A percentile compares a stretch with the other conserved stretches of the same genome.
These are phyloP conservation scores for Pycnonotus jocosus DNA, from an alignment of 2,113 vertebrate genomes.

Conservation along the genomic window DNA sequence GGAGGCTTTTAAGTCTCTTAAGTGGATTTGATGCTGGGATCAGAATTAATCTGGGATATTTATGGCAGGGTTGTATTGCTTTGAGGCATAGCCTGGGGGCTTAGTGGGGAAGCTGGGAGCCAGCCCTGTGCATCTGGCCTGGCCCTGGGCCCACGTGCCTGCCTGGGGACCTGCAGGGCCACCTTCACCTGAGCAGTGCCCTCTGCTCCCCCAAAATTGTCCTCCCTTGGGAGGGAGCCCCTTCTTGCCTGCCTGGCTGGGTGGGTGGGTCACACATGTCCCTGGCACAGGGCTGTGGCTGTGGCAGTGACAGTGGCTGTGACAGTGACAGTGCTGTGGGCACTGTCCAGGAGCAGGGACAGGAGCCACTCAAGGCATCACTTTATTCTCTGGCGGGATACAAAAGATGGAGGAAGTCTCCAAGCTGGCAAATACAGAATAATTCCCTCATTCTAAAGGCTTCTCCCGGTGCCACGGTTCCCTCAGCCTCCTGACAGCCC, in stretches of 20 bases:
- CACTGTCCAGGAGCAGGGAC: not conserved
- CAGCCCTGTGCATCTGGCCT: not conserved
- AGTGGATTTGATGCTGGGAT: conserved; percentile 72
- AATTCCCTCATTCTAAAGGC: not conserved
- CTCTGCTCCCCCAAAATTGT: fast-evolving
- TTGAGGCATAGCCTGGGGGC: conserved; percentile 14
- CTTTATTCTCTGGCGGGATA: not conserved
- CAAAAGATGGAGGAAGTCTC: not conserved
- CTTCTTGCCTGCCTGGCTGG: fast-evolving
- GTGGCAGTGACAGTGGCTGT: no score
- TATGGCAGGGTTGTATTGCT: conserved; percentile 65
- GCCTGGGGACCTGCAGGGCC: not conserved
- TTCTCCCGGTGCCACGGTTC: fast-evolving
- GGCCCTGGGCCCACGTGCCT: not conserved
- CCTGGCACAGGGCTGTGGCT: not conserved
- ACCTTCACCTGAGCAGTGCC: not conserved
- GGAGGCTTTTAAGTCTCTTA: conserved; percentile 65
- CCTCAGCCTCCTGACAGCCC: not conserved
- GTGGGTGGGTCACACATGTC: not conserved
- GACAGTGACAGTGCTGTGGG: no score
- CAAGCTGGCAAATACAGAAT: not conserved
- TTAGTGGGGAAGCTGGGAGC: conserved; percentile 17
- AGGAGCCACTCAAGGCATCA: no score
- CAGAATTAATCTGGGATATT: conserved; percentile 74
- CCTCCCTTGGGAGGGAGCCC: not conserved